These are phyloP conservation scores for Dryobates pubescens DNA, from an alignment of 2,797 vertebrate genomes.

Conservation along the genomic window DNA sequence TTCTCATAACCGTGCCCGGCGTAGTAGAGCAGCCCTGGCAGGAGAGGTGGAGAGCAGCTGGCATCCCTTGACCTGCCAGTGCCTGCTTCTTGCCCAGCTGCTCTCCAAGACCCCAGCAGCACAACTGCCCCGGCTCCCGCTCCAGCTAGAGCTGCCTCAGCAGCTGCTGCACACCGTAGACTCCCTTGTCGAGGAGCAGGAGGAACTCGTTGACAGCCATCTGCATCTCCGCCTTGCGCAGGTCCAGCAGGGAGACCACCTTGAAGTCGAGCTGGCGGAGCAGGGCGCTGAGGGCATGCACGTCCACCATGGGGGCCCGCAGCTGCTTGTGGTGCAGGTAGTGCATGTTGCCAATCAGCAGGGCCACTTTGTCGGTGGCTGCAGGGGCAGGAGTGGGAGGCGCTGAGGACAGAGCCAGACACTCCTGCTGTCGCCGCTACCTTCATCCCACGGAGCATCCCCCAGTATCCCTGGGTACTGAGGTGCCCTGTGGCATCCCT, in stretches of 20 bases:
- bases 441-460: neutral
- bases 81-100: neutral
- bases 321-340: slow-evolving; percentile 84
- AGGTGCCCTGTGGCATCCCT: neutral
- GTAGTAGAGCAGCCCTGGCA: slow-evolving; percentile 87
- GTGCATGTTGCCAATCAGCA: slow-evolving; percentile 90
- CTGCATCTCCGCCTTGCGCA: slow-evolving; percentile 88
- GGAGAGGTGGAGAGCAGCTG: neutral
- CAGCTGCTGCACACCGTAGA: slow-evolving; percentile 77
- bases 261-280: slow-evolving; percentile 89
- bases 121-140: neutral
- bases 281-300: slow-evolving; percentile 83
- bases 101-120: neutral
- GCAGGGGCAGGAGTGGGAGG: neutral
- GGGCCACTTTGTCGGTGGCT: slow-evolving; percentile 92
- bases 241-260: slow-evolving; percentile 89
- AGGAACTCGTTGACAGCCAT: slow-evolving; percentile 88
- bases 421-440: neutral
- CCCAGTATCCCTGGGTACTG: neutral
- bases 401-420: accelerated
- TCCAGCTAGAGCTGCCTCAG: neutral
- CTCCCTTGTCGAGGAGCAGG: slow-evolving; percentile 86
- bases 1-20: slow-evolving; percentile 90
- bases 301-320: slow-evolving; percentile 85
- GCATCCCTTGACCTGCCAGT: neutral